Evolutionary conservation across 2,888 invertebrate genomes (phyloP), one percentile per base, ranked within the genome.

Genomic region (Brachynemurus nebulosus): DNA sequence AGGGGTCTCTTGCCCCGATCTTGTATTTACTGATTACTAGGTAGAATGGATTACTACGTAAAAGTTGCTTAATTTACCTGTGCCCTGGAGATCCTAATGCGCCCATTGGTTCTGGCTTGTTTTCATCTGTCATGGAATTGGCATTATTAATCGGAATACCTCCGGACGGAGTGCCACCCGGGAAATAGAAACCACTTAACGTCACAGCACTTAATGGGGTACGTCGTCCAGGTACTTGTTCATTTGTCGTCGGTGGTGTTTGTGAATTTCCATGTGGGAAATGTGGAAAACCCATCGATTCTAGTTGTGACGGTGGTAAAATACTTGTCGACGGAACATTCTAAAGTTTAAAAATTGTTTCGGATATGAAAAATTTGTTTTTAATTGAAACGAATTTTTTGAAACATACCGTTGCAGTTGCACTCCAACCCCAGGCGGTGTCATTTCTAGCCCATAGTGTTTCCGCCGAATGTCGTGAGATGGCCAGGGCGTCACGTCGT

Each of bases 121-220:
- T 88, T 61, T 86, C 88, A 58, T 88, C 86, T 4, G 80, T 79
- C 19, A 66, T 66, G 30, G 64, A 64, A 40, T 61, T 63, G 43
- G 61, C 60, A 36, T 55, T 57, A 36, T 52, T 51, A 3, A 17
- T 9, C 16, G 19, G 37, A 11, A 34, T 18, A 9, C 25, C 19
- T 38, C 37, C 37, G 2, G 64, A 63, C 7, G 63, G 61, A 60
- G 71, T 69, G 42, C 72, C 72, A 48, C 71, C 70, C 59, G 84
- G 85, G 62, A 86, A 86, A 65, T 86, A 88, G 65, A 86, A 88
- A n/a, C 86, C 86, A 18, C 88, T 85, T 20, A 89, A 69, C 12
- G 86, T 86, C 18, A 89, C 86, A 5, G 86, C 80, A 9, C 88
- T 85, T 44, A 89, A 65, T 19, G 88, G 88, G 25, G 88, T 89